phyloP scores from a whole-genome alignment of 2,888 invertebrate species.

The Acanthosepion lycidas region DNA sequence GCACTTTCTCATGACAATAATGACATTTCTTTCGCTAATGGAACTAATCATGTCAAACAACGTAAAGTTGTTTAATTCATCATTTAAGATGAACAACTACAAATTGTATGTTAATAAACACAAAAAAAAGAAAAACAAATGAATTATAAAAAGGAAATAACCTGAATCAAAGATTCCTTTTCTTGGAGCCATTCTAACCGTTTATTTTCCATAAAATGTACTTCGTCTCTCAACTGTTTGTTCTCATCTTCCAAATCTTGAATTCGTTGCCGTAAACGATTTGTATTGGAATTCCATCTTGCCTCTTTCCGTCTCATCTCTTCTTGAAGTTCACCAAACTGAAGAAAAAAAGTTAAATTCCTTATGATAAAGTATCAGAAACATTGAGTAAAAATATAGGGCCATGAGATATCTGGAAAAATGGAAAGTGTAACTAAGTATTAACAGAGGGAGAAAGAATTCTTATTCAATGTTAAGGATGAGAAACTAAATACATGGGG shows the following conservation, averaged over 20 bases:
- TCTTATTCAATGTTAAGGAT: too few species aligned
- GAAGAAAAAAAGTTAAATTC: slow-evolving; percentile 36
- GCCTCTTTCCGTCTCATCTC: slow-evolving; percentile 72
- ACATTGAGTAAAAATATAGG: neutral
- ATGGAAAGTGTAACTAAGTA: too few species aligned
- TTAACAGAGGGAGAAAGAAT: too few species aligned
- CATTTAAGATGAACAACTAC: too few species aligned
- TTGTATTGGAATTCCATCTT: slow-evolving; percentile 70
- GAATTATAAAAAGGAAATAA: neutral
- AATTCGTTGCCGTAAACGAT: slow-evolving; percentile 69
- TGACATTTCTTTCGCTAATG: too few species aligned
- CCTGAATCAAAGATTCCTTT: slow-evolving; percentile 55
- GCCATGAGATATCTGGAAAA: too few species aligned
- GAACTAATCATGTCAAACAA: too few species aligned
- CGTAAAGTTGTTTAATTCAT: too few species aligned
- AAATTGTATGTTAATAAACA: too few species aligned
- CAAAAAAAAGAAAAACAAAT: neutral
- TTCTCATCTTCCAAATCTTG: slow-evolving; percentile 72
- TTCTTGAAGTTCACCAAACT: slow-evolving; percentile 71
- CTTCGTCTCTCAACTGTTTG: slow-evolving; percentile 71
- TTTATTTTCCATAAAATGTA: slow-evolving; percentile 70
- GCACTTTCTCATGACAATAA: too few species aligned
- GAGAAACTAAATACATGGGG: too few species aligned
- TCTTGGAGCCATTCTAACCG: slow-evolving; percentile 71
- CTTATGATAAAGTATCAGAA: neutral